Evolutionary conservation across 1,140 invertebrate species (phyloP).

Genomic region (Dreissena polymorpha): DNA sequence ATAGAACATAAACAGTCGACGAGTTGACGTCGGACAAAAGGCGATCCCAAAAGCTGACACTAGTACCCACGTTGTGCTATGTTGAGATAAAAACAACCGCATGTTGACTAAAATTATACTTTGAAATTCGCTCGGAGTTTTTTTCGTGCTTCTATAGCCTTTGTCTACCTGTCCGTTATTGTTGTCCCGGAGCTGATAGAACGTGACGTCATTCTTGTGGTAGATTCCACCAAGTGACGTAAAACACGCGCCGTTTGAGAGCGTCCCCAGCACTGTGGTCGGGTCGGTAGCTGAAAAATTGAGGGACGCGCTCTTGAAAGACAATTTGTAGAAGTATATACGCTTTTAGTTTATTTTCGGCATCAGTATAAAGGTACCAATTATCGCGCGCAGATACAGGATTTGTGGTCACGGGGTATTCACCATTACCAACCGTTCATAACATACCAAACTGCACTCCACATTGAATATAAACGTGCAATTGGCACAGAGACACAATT

Average conservation of each 20-base stretch:
- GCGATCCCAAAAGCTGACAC: too few relatives aligned
- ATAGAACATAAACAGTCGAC: too few relatives aligned
- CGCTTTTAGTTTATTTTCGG: not conserved
- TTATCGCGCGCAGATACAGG: not conserved
- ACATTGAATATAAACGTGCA: not conserved
- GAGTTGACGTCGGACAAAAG: too few relatives aligned
- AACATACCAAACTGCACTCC: not conserved
- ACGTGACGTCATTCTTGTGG: slow-evolving; percentile 24
- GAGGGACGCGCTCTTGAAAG: not conserved
- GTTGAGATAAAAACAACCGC: too few relatives aligned
- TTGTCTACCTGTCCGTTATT: slow-evolving; percentile 22
- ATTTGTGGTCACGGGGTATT: not conserved
- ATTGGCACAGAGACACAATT: too few relatives aligned
- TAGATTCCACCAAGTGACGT: slow-evolving; percentile 37
- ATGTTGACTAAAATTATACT: too few relatives aligned
- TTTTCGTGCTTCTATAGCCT: too few relatives aligned
- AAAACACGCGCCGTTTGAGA: slow-evolving; percentile 22
- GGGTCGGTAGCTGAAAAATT: slow-evolving; percentile 20
- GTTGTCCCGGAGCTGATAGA: slow-evolving; percentile 31
- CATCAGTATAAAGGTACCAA: not conserved
- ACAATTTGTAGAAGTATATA: not conserved
- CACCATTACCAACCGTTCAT: not conserved
- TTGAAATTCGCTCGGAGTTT: too few relatives aligned
- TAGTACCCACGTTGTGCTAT: too few relatives aligned
- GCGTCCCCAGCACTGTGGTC: slow-evolving; percentile 3